Base-by-base conservation (phyloP, 2,113 vertebrate genomes). In the Tenrec ecaudatus region DNA sequence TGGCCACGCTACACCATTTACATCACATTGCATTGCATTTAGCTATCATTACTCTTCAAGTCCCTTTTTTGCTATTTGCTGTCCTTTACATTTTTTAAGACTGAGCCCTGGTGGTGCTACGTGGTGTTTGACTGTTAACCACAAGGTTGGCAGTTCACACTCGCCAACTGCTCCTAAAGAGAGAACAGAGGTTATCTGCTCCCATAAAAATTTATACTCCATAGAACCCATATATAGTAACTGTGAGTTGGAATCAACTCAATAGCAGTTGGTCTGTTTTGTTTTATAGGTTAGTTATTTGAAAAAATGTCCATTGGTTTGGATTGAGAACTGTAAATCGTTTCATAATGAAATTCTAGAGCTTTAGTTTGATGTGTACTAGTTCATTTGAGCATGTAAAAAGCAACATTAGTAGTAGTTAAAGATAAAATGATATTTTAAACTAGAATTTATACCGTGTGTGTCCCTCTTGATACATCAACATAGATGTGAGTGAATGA, bases 331-430 rank as follows among this genome's bases (percentile, higher is more conserved):
- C 8, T 58, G 3, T 2, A 81, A 91, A 84, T 88, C n/a, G 79
- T 80, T 40, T 79, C 82, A 62, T 82, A 84, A 88, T 31, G 76
- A 87, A 75, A 0, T 69, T 83, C 25, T 78, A 40, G 17, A 86
- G 20, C 4, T 43, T 90, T 40, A 33, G 14, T 20, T 36, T 92
- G 23, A 84, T 38, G 66, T 16, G 6, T 33, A 29, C 60, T 86
- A 9, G 27, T 95, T 53, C 25, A 60, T 87, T 78, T 94, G 40
- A 91, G 12, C 40, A 19, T 73, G n/a, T 69, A 78, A 60, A 25
- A 95, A 53, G 12, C 47, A 53, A 92, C 31, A 15, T 3, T 69
- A 57, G 86, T 31, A 71, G 81, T 84, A 94, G 58, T 4, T 93
- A 15, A 1, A 40, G 62, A 82, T 57, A 88, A 60, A 91, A 89